Percentiles rank a stretch among this genome's conserved stretches.
Conservation (phyloP, 2,888 invertebrate genomes). For the Thecophora atra region DNA sequence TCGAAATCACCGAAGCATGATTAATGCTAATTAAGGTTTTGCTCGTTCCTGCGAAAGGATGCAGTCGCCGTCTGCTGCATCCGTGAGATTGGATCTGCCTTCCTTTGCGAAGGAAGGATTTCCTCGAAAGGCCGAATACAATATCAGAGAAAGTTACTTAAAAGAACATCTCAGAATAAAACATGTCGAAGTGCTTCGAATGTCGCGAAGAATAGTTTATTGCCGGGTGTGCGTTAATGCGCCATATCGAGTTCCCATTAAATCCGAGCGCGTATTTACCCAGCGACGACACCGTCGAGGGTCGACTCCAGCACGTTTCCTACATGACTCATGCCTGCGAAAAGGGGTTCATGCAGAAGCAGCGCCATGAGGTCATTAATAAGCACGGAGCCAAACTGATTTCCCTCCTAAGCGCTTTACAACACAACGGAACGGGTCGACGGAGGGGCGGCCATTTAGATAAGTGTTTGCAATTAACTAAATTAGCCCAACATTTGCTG, state of each 20-base stretch:
- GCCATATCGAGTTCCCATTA: slow-evolving; percentile 42
- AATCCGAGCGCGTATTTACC: slow-evolving; percentile 16
- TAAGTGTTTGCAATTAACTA: slow-evolving; percentile 64
- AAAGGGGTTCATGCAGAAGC: slow-evolving; percentile 19
- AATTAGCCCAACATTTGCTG: slow-evolving; percentile 62
- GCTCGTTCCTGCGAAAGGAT: slow-evolving; percentile 3
- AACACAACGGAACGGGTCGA: slow-evolving; percentile 21
- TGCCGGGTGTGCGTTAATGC: slow-evolving; percentile 11
- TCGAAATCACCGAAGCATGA: slow-evolving; percentile 10
- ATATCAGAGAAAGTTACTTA: background rate
- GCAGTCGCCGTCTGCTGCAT: background rate
- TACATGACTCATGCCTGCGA: background rate
- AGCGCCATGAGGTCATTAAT: slow-evolving; percentile 58
- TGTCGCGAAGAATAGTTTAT: background rate
- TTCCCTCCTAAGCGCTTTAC: slow-evolving; percentile 41
- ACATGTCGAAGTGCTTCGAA: background rate
- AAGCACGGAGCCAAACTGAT: slow-evolving; percentile 52
- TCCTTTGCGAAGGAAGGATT: no score
- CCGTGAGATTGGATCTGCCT: background rate
- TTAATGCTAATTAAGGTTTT: slow-evolving; percentile 20
- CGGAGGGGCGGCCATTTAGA: slow-evolving; percentile 60
- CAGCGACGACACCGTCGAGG: background rate
- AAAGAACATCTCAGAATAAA: no score
- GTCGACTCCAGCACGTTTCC: background rate
- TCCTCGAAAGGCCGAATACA: background rate